Conservation (phyloP, 2,797 vertebrate species). For the Apogon hyalosoma region DNA sequence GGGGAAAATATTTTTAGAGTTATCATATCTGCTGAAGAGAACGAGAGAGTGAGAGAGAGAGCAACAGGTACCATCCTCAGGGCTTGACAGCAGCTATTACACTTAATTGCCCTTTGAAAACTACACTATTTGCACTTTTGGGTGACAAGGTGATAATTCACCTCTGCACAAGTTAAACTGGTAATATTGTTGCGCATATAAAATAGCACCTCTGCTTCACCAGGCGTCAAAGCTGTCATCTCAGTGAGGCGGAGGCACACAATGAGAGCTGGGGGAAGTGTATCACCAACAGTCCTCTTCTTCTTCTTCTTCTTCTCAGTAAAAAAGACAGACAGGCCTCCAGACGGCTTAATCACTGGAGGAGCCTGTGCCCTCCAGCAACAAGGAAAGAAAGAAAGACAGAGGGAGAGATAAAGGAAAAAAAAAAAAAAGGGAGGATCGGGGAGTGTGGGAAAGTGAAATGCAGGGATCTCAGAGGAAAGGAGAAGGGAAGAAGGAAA, state of each 20-base stretch:
- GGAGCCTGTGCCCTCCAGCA: slow-evolving; percentile 71
- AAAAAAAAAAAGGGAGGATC: slow-evolving; percentile 52
- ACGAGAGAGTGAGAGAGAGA: slow-evolving; percentile 25
- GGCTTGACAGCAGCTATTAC: slow-evolving; percentile 94
- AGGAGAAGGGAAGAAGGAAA: slow-evolving; percentile 10
- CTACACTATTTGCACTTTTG: slow-evolving; percentile 89
- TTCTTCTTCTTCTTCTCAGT: slow-evolving; percentile 46
- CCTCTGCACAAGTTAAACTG: slow-evolving; percentile 90
- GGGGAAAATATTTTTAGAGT: slow-evolving; percentile 83
- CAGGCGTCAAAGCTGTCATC: slow-evolving; percentile 76
- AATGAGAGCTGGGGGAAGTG: slow-evolving; percentile 57
- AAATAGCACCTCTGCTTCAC: slow-evolving; percentile 84
- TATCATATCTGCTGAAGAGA: slow-evolving; percentile 82
- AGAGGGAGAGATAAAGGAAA: slow-evolving; percentile 48
- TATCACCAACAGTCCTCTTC: slow-evolving; percentile 69
- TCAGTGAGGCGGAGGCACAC: slow-evolving; percentile 42
- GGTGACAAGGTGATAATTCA: slow-evolving; percentile 97
- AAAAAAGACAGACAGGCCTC: slow-evolving; percentile 72
- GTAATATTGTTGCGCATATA: slow-evolving; percentile 87
- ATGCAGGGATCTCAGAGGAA: slow-evolving; percentile 28
- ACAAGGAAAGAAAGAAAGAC: slow-evolving; percentile 63
- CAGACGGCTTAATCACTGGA: slow-evolving; percentile 77
- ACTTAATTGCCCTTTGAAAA: slow-evolving; percentile 93
- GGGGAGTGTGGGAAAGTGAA: slow-evolving; percentile 73
- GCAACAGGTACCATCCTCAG: slow-evolving; percentile 89